Percentiles rank a stretch among this genome's conserved stretches.
These are phyloP conservation scores for Galerucella calmariensis DNA, from an alignment of 2,888 invertebrate genomes.

Conservation along the genomic window DNA sequence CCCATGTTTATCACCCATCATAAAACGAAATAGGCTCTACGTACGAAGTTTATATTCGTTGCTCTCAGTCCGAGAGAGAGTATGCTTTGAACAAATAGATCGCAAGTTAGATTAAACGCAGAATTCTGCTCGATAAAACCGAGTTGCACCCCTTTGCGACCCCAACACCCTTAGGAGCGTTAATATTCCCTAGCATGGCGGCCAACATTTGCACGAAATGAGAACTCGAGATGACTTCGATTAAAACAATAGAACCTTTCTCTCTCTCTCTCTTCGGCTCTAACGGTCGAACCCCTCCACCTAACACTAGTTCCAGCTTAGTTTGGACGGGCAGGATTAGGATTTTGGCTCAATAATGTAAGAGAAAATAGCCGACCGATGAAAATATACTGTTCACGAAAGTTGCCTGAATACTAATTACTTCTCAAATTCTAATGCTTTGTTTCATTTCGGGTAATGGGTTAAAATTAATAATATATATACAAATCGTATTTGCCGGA, in stretches of 20 bases:
- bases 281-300: conserved; percentile 43
- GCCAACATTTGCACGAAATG: conserved; percentile 65
- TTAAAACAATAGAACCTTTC: conserved; percentile 63
- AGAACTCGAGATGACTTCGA: conserved; percentile 66
- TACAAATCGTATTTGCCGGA: conserved; percentile 1
- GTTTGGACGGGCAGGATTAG: conserved; percentile 55
- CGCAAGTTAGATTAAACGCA: conserved; percentile 65
- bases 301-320: conserved; percentile 57
- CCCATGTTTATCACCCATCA: conserved; percentile 22
- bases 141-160: conserved; percentile 52
- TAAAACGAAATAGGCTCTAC: conserved; percentile 27
- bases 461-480: conserved; percentile 18
- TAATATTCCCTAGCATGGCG: conserved; percentile 64
- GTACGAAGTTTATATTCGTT: neutral
- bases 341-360: conserved; percentile 54
- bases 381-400: conserved; percentile 34
- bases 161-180: conserved; percentile 63
- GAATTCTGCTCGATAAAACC: conserved; percentile 64
- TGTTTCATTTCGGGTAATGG: conserved; percentile 31
- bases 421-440: conserved; percentile 37
- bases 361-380: conserved; percentile 49
- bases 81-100: conserved; percentile 64
- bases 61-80: conserved; percentile 34
- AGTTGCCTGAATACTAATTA: conserved; percentile 38
- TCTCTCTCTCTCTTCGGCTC: conserved; percentile 28